phyloP scores from a whole-genome alignment of 2,888 invertebrate species.

The Gymnocheta viridis region DNA sequence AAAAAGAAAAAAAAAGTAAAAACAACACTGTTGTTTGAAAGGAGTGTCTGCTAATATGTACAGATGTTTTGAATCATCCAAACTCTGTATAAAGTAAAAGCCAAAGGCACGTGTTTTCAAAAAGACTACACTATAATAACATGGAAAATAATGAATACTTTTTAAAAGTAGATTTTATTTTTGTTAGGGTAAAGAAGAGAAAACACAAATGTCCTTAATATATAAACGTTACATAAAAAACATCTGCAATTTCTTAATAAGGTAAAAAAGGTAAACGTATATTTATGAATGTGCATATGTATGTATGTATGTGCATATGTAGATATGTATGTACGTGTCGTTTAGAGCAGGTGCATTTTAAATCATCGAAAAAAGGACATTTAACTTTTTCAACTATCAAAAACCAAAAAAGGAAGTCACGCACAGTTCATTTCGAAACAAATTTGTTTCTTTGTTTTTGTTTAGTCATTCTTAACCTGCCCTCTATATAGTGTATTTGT shows the following conservation, averaged over 20 bases:
- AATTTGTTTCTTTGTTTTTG: background rate
- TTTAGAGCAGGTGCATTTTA: constrained; percentile 59
- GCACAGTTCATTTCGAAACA: constrained; percentile 44
- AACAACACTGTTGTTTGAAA: constrained; percentile 7
- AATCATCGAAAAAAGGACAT: constrained; percentile 51
- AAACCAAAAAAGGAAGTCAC: constrained; percentile 43
- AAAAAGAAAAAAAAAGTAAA: background rate
- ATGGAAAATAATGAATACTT: background rate
- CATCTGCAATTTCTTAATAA: constrained; percentile 59
- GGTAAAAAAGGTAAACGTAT: background rate
- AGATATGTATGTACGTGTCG: background rate
- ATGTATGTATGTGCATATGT: background rate
- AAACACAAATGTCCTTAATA: constrained; percentile 16
- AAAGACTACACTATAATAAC: background rate
- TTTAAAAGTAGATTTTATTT: constrained; percentile 1
- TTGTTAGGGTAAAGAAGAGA: constrained; percentile 2
- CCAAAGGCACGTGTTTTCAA: constrained; percentile 52
- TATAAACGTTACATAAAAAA: background rate
- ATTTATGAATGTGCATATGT: constrained; percentile 12
- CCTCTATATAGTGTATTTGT: background rate
- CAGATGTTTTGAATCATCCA: constrained; percentile 50
- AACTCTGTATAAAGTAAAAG: constrained; percentile 17
- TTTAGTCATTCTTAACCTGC: background rate
- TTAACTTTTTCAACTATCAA: constrained; percentile 46
- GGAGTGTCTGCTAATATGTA: constrained; percentile 38